Percentiles rank a stretch among this genome's conserved stretches.
phyloP scores from a whole-genome alignment of 2,797 vertebrate species.

The Cyprinodon diabolis region DNA sequence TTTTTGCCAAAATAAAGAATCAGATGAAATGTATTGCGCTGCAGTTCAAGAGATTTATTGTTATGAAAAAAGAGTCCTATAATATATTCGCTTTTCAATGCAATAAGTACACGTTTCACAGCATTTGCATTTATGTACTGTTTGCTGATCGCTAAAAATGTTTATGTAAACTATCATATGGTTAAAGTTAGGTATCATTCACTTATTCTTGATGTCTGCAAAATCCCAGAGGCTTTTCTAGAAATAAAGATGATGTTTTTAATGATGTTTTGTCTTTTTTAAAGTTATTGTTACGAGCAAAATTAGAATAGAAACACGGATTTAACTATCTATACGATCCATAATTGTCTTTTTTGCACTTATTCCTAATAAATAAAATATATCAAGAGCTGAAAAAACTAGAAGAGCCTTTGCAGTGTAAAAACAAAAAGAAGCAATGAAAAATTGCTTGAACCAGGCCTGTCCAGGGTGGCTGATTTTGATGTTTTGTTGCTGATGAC shows the following conservation, averaged over 20 bases:
- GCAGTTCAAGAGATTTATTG: slow-evolving; percentile 38
- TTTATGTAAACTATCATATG: slow-evolving; percentile 42
- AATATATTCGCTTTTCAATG: slow-evolving; percentile 78
- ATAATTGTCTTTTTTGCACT: neutral
- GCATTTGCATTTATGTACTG: slow-evolving; percentile 62
- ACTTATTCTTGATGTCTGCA: slow-evolving; percentile 63
- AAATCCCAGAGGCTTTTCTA: slow-evolving; percentile 56
- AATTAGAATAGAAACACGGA: neutral
- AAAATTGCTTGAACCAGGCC: no score
- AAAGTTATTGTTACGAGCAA: neutral
- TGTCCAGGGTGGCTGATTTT: no score
- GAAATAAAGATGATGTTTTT: slow-evolving; percentile 58
- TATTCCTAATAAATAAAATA: neutral
- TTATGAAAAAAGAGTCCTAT: slow-evolving; percentile 57
- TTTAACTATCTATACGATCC: neutral
- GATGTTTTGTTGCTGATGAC: no score
- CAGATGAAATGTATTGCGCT: slow-evolving; percentile 37
- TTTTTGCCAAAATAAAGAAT: slow-evolving; percentile 61
- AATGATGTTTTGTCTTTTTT: slow-evolving; percentile 12
- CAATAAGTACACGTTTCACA: slow-evolving; percentile 65
- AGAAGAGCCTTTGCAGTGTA: neutral
- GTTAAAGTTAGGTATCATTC: slow-evolving; percentile 60
- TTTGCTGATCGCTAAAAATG: slow-evolving; percentile 52
- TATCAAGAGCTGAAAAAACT: neutral
- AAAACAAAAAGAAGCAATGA: neutral